Evolutionary conservation across 2,797 vertebrate species (phyloP).

Genomic region (Nannoperca australis): DNA sequence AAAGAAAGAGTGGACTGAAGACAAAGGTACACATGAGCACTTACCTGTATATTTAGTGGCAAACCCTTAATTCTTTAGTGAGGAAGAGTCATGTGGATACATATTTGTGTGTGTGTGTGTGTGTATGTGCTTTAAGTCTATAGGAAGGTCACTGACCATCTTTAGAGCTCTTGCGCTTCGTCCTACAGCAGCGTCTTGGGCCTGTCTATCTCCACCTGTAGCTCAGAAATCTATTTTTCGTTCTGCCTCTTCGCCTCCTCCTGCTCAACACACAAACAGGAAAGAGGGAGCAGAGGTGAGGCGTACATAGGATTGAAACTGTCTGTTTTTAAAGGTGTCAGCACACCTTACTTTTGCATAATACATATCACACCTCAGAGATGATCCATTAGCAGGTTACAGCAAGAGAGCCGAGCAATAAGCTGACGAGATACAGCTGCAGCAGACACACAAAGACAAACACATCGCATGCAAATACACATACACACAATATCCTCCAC

Average conservation of each 20-base stretch:
- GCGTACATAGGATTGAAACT: constrained; percentile 69
- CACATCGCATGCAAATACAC: constrained; percentile 45
- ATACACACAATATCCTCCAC: constrained; percentile 44
- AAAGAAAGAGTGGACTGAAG: constrained; percentile 49
- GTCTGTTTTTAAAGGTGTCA: constrained; percentile 84
- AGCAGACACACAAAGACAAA: constrained; percentile 44
- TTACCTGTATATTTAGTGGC: constrained; percentile 30
- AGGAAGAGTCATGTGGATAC: constrained; percentile 23
- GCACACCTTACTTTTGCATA: constrained; percentile 84
- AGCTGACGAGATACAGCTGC: constrained; percentile 67
- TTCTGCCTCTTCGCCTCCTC: constrained; percentile 68
- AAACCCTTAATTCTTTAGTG: constrained; percentile 31
- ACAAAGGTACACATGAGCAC: constrained; percentile 40
- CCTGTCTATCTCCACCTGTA: constrained; percentile 73
- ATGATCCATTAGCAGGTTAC: constrained; percentile 87
- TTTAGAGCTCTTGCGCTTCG: constrained; percentile 58
- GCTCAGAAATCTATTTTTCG: constrained; percentile 75
- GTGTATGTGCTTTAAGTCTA: constrained; percentile 31
- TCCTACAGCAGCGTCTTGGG: constrained; percentile 66
- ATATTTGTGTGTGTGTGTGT: constrained; percentile 44
- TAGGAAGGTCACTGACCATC: constrained; percentile 66
- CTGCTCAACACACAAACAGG: constrained; percentile 63
- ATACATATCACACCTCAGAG: constrained; percentile 85
- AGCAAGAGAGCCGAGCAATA: constrained; percentile 71
- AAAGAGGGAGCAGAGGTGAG: constrained; percentile 65